Evolutionary conservation across 1,140 invertebrate species (phyloP).

Genomic region (Drosophila bocki): DNA sequence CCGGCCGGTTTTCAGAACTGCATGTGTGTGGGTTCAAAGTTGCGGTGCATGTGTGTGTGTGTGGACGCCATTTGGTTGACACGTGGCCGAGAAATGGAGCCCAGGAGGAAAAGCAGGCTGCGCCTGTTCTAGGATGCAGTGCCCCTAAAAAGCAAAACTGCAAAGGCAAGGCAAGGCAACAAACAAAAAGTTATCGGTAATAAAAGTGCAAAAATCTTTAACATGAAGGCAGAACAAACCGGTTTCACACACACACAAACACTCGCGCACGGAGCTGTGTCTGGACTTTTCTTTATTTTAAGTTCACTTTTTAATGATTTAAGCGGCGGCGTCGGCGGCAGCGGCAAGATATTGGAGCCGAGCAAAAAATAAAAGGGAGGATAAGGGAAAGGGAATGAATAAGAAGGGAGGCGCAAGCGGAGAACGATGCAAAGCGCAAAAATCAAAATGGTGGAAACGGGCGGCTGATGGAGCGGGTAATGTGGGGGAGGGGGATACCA

Average conservation of each 20-base stretch:
- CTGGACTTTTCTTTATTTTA: slow-evolving; percentile 82
- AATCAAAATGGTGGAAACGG: slow-evolving; percentile 80
- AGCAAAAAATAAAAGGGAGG: slow-evolving; percentile 14
- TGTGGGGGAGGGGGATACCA: slow-evolving; percentile 4
- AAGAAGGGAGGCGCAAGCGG: slow-evolving; percentile 19
- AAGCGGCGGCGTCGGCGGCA: slow-evolving; percentile 47
- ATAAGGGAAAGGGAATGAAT: slow-evolving; percentile 10
- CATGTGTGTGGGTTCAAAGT: slow-evolving; percentile 18
- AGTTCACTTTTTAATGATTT: slow-evolving; percentile 83
- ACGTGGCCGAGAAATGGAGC: slow-evolving; percentile 72
- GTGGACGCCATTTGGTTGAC: slow-evolving; percentile 78
- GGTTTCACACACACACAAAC: slow-evolving; percentile 54
- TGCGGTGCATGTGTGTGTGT: slow-evolving; percentile 24
- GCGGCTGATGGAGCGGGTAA: slow-evolving; percentile 15
- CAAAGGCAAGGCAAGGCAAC: slow-evolving; percentile 56
- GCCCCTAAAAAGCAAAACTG: slow-evolving; percentile 9
- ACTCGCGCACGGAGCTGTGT: slow-evolving; percentile 56
- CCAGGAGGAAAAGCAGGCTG: slow-evolving; percentile 51
- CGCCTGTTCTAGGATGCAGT: slow-evolving; percentile 21
- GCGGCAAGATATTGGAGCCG: slow-evolving; percentile 29
- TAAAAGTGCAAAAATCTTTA: slow-evolving; percentile 32
- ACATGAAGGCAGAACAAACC: slow-evolving; percentile 60
- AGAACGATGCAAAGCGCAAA: slow-evolving; percentile 59
- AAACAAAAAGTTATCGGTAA: slow-evolving; percentile 55
- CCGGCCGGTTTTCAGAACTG: slow-evolving; percentile 72